phyloP scores from a whole-genome alignment of 23 tunicate genomes.

The Oikopleura albicans region DNA sequence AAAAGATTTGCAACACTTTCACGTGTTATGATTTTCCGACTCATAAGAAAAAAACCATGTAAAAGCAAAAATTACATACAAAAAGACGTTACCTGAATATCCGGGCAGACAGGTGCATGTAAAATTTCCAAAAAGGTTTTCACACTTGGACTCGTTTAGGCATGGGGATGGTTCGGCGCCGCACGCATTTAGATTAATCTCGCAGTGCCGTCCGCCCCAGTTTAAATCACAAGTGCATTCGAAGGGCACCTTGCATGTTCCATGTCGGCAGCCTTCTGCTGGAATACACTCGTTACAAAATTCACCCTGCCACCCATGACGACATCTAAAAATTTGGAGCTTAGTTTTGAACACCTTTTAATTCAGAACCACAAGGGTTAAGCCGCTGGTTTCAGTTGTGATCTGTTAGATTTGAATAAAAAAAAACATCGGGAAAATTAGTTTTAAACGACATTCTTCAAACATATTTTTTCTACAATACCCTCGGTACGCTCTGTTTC shows the following conservation, averaged over 20 bases:
- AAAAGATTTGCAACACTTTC: too few species aligned
- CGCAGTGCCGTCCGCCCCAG: conserved; percentile 73
- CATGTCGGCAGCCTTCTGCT: conserved; percentile 37
- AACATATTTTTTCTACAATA: too few species aligned
- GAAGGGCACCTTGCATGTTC: conserved; percentile 32
- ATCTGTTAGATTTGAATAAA: too few species aligned
- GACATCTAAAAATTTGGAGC: conserved; percentile 42
- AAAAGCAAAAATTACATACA: too few species aligned
- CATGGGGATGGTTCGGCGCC: conserved; percentile 60
- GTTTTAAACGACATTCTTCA: too few species aligned
- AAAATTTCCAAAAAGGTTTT: conserved; percentile 44
- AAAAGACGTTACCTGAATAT: conserved; percentile 35
- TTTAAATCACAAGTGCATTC: conserved; percentile 42
- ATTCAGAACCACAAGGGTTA: too few species aligned
- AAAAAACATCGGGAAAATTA: too few species aligned
- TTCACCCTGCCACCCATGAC: conserved; percentile 52
- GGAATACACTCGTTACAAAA: conserved; percentile 44
- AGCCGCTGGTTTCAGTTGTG: too few species aligned
- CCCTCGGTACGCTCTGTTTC: too few species aligned
- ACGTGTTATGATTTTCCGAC: too few species aligned
- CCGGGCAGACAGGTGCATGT: conserved; percentile 53
- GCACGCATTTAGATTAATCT: conserved; percentile 29
- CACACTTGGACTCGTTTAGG: conserved; percentile 44
- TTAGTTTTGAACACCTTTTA: too few species aligned
- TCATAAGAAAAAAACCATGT: too few species aligned